Base-by-base conservation (phyloP, 2,113 vertebrate species). In the Eurypyga helias region DNA sequence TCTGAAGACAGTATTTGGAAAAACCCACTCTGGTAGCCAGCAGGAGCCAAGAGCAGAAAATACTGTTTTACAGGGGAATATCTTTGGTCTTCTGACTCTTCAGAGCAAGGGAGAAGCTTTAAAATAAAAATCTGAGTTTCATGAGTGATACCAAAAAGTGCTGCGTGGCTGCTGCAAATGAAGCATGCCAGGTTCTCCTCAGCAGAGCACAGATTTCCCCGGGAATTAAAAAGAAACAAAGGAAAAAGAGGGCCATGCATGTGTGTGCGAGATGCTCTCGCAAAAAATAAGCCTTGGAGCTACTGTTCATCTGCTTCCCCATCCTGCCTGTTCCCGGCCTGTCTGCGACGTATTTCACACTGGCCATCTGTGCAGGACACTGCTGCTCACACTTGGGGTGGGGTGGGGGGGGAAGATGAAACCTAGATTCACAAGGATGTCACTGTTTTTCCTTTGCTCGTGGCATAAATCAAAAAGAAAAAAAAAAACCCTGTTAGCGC, bases 401-500 rank as follows among this genome's bases (percentile, higher is more conserved):
- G 87, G 90, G 95, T 43, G 29, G 84, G 91, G 93, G 97, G 90
- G 87, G 90, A 95, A 96, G 91, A 57, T 91, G 97, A 96, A 98
- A 92, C 88, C 70, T 43, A 38, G 87, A 64, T 95, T 97, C 94
- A 97, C 96, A 97, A 98, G 95, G 46, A 90, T 83, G 86, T 84
- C 45, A 70, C 97, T 98, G 97, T 98, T 98, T 98, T 97, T 73
- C 95, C 93, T 98, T 97, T 69, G 76, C 97, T 97, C 33, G 1
- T 97, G 95, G 97, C 96, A 98, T 98, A 97, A 98, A 98, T 98
- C 96, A 96, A 94, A 97, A 79, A 73, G 57, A 55, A 60, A 70
- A 55, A 61, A 72, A 91, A 45, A 49, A 69, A n/a, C n/a, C 96
- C 97, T 97, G 97, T 98, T 98, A 97, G 97, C 92, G 94, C 95